Evolutionary conservation across 2,888 invertebrate species (phyloP).

Genomic region (Chloroclysta siterata): DNA sequence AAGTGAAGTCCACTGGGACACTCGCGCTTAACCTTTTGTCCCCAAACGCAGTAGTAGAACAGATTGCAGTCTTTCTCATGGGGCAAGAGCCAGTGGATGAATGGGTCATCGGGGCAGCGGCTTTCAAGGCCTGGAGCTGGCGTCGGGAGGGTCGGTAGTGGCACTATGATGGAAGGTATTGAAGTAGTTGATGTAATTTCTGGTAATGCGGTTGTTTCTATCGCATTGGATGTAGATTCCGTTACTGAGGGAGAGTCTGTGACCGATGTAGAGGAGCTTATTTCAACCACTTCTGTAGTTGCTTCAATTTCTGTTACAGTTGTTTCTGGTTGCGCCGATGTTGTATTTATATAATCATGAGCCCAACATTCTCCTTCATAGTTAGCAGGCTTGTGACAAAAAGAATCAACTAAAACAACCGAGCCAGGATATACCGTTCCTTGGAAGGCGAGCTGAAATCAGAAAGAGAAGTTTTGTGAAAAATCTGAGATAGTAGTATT

Average conservation of each 20-base stretch:
- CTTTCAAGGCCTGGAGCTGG: slow-evolving; percentile 47
- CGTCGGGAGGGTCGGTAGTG: background rate
- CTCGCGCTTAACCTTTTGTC: slow-evolving; percentile 50
- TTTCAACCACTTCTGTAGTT: background rate
- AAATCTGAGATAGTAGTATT: too few relatives aligned
- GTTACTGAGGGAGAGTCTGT: background rate
- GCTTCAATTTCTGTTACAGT: background rate
- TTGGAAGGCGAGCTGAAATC: too few relatives aligned
- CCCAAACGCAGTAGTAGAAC: slow-evolving; percentile 73
- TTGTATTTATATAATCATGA: too few relatives aligned
- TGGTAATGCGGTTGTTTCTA: background rate
- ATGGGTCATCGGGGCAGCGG: slow-evolving; percentile 66
- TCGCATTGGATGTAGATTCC: background rate
- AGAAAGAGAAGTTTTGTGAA: too few relatives aligned
- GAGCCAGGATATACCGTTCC: too few relatives aligned
- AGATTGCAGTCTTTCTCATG: slow-evolving; percentile 59
- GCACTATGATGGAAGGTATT: slow-evolving; percentile 1
- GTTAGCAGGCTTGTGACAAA: too few relatives aligned
- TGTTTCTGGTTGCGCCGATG: too few relatives aligned
- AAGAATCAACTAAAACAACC: too few relatives aligned
- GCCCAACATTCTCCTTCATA: too few relatives aligned
- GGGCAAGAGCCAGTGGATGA: slow-evolving; percentile 67
- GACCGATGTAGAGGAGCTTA: background rate
- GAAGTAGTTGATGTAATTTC: background rate
- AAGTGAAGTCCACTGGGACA: slow-evolving; percentile 61